Percentiles rank a stretch among this genome's conserved stretches.
Evolutionary conservation across 2,797 vertebrate species (phyloP).

Genomic region (Tenualosa ilisha): DNA sequence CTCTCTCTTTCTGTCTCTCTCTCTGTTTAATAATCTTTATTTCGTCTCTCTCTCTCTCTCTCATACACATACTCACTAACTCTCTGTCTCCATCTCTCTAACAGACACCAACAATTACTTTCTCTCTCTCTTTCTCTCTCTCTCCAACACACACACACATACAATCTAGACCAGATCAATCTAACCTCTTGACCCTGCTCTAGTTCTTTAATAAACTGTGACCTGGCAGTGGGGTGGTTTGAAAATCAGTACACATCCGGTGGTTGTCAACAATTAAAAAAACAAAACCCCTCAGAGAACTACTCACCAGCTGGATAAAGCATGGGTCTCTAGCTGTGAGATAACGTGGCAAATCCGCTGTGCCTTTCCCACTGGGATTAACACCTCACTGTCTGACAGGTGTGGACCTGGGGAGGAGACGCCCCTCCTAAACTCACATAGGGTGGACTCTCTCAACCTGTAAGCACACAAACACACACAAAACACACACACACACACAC

Average conservation of each 20-base stretch:
- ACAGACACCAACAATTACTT: not conserved
- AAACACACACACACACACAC: conserved; percentile 2
- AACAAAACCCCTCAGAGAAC: conserved; percentile 14
- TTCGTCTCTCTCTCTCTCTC: not conserved
- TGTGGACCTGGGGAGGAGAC: conserved; percentile 69
- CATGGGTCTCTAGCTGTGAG: conserved; percentile 74
- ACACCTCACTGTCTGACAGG: conserved; percentile 79
- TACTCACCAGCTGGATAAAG: conserved; percentile 77
- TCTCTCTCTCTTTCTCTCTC: not conserved
- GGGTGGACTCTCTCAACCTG: conserved; percentile 65
- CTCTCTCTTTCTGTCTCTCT: not conserved
- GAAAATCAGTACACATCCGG: not conserved
- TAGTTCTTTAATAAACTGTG: not conserved
- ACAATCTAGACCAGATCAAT: not conserved
- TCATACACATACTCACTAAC: conserved; percentile 22
- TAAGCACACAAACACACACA: conserved; percentile 42
- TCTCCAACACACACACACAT: not conserved
- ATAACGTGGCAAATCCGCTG: conserved; percentile 75
- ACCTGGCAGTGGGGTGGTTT: not conserved
- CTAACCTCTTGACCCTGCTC: conserved; percentile 10
- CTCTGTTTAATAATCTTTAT: not conserved
- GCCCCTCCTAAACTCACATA: conserved; percentile 72
- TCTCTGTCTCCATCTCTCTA: not conserved
- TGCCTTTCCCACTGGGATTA: conserved; percentile 78
- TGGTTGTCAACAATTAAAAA: not conserved